phyloP scores from a whole-genome alignment of 2,113 vertebrate species.

The Elaphurus davidianus region DNA sequence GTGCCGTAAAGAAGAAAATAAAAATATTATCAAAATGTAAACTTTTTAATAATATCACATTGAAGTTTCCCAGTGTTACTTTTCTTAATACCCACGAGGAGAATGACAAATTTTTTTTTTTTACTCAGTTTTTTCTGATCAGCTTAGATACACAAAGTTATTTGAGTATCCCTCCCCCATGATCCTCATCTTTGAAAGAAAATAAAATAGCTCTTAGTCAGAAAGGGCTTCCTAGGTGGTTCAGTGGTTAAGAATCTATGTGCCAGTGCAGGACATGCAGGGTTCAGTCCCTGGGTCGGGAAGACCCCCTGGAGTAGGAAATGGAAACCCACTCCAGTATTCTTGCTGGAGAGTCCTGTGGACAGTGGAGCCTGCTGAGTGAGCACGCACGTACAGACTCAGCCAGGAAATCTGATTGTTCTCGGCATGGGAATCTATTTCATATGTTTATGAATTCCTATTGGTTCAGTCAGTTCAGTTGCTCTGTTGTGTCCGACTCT shows the following conservation, averaged over 20 bases:
- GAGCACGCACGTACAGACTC: background rate
- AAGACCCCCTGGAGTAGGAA: background rate
- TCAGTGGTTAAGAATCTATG: background rate
- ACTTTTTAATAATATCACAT: background rate
- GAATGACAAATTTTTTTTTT: background rate
- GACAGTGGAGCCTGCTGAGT: background rate
- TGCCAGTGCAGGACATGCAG: background rate
- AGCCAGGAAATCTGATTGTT: background rate
- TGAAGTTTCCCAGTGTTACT: background rate
- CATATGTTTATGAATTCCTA: background rate
- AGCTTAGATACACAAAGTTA: background rate
- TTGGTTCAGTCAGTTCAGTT: background rate
- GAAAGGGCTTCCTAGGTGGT: background rate
- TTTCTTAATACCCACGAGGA: background rate
- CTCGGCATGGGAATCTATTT: background rate
- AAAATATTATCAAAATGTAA: background rate
- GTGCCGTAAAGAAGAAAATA: background rate
- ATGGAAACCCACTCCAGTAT: background rate
- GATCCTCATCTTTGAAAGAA: background rate
- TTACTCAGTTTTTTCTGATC: background rate
- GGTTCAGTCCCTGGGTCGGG: background rate
- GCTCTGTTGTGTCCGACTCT: background rate
- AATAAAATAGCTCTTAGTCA: background rate
- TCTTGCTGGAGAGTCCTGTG: background rate
- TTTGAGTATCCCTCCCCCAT: background rate